Percentiles rank a stretch among this genome's conserved stretches.
phyloP scores from a whole-genome alignment of 2,113 vertebrate species.

The Callipepla squamata region DNA sequence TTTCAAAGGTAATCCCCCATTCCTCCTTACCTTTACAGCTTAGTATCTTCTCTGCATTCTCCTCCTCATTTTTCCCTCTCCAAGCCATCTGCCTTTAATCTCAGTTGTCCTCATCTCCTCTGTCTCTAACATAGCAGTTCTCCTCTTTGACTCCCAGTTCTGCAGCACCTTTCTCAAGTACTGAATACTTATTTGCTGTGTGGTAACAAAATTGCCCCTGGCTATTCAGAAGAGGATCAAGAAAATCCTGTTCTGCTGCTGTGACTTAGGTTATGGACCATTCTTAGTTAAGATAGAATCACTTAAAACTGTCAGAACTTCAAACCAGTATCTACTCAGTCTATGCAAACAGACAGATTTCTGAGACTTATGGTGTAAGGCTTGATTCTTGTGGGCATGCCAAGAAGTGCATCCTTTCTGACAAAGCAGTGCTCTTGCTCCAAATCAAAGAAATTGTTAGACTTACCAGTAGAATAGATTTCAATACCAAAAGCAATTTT shows the following conservation, averaged over 20 bases:
- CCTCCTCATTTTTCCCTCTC: background rate
- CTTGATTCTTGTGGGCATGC: background rate
- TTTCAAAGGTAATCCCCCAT: background rate
- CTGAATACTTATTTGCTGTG: background rate
- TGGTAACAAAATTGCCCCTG: background rate
- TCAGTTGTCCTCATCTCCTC: background rate
- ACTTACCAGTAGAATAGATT: background rate
- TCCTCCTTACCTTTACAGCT: background rate
- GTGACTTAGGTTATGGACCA: background rate
- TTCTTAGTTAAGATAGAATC: background rate
- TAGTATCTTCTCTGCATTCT: background rate
- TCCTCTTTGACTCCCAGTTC: background rate
- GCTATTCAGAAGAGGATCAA: background rate
- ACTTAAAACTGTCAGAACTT: background rate
- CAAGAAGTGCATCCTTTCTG: background rate
- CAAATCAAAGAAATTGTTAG: background rate
- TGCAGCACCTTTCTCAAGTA: background rate
- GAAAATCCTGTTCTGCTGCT: conserved; percentile 20
- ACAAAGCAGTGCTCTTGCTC: background rate
- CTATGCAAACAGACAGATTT: background rate
- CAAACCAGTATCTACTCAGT: background rate
- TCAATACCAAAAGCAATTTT: background rate
- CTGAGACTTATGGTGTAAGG: background rate
- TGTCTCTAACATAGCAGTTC: background rate
- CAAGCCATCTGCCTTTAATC: background rate